phyloP scores from a whole-genome alignment of 2,797 vertebrate genomes.

The Myotis vivesi region DNA sequence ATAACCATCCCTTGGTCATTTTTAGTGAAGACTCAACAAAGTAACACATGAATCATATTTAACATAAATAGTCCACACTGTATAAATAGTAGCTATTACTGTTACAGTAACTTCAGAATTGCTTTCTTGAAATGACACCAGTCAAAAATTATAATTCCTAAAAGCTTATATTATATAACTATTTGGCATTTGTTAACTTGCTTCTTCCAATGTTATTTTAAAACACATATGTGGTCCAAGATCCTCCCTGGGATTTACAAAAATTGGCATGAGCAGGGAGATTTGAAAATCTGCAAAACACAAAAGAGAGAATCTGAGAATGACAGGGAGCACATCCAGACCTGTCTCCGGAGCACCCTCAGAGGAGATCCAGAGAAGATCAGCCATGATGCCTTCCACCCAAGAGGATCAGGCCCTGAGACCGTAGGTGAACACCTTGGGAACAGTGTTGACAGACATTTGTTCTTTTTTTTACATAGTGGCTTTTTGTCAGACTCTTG shows the following conservation, averaged over 20 bases:
- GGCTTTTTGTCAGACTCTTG: not conserved
- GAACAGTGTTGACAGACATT: not conserved
- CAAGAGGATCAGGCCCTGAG: not conserved
- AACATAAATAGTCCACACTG: not conserved
- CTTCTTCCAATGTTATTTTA: not conserved
- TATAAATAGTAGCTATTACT: not conserved
- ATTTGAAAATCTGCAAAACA: not conserved
- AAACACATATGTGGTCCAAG: not conserved
- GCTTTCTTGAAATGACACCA: not conserved
- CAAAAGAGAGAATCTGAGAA: not conserved
- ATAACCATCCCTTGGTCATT: not conserved
- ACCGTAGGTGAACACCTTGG: too few species aligned
- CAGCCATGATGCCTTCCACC: not conserved
- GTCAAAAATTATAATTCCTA: not conserved
- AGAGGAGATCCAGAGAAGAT: too few species aligned
- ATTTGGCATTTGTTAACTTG: not conserved
- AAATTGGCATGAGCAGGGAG: not conserved
- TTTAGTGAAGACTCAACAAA: not conserved
- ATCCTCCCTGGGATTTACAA: not conserved
- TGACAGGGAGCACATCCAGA: fast-evolving
- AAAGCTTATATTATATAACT: not conserved
- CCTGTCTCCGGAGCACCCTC: too few species aligned
- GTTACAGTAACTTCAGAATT: not conserved
- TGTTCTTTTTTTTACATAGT: not conserved
- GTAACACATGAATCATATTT: not conserved